Percentiles rank a stretch among this genome's conserved stretches.
Evolutionary conservation across 1,140 invertebrate species (phyloP).

Genomic region (Leptinotarsa lineolata): DNA sequence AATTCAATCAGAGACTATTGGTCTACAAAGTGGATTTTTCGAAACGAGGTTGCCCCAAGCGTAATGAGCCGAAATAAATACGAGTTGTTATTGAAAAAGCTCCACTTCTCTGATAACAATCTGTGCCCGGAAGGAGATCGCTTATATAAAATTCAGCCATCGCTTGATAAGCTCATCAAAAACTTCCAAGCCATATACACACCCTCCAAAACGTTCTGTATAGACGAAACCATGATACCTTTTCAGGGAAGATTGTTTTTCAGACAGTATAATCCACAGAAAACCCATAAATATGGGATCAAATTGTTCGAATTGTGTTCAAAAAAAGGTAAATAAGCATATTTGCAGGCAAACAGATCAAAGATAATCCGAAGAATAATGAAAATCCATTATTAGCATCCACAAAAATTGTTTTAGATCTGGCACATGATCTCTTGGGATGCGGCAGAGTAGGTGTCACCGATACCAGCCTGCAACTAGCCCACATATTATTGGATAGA

Average conservation of each 20-base stretch:
- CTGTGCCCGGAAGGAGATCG: slow-evolving; percentile 13
- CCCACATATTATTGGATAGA: background rate
- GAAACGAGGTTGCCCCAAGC: too few relatives aligned
- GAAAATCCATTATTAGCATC: slow-evolving; percentile 8
- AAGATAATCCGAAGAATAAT: background rate
- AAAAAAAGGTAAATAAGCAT: slow-evolving; percentile 39
- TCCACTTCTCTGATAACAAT: background rate
- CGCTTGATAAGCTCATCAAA: slow-evolving; percentile 31
- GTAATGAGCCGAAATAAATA: too few relatives aligned
- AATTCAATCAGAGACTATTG: too few relatives aligned
- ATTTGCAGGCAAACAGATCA: slow-evolving; percentile 46
- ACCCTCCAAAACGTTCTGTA: slow-evolving; percentile 33
- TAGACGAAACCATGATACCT: slow-evolving; percentile 52
- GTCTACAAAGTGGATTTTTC: too few relatives aligned
- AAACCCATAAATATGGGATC: slow-evolving; percentile 40
- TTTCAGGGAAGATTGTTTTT: slow-evolving; percentile 41
- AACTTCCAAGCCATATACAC: slow-evolving; percentile 31
- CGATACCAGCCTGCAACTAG: slow-evolving; percentile 46
- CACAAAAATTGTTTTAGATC: slow-evolving; percentile 28
- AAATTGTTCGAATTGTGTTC: slow-evolving; percentile 53
- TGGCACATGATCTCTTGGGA: slow-evolving; percentile 26
- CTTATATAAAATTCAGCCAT: slow-evolving; percentile 32
- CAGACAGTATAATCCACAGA: slow-evolving; percentile 29
- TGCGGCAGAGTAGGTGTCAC: slow-evolving; percentile 36
- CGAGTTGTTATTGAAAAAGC: too few relatives aligned